A percentile compares a stretch with the other conserved stretches of the same genome.
Evolutionary conservation across 2,888 invertebrate genomes (phyloP).

Genomic region (Eretmocerus hayati): DNA sequence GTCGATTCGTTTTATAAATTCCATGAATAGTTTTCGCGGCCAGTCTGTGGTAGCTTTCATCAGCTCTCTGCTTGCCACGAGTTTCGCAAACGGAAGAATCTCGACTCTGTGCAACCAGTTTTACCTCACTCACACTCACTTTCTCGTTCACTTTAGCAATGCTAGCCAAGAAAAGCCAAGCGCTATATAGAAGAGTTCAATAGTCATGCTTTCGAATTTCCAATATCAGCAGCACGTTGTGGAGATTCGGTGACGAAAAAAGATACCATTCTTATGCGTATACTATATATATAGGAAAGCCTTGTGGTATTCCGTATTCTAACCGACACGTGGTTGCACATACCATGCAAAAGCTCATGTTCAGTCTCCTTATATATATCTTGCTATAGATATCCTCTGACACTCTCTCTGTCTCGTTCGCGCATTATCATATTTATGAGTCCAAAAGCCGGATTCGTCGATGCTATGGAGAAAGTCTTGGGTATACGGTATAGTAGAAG

Average conservation of each 20-base stretch:
- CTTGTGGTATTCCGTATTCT: constrained; percentile 2
- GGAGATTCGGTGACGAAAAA: not conserved
- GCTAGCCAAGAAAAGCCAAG: too few relatives aligned
- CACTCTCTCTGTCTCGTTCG: constrained; percentile 15
- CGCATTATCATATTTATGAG: constrained; percentile 47
- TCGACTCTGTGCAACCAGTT: not conserved
- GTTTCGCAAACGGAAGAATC: not conserved
- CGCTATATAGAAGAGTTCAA: constrained; percentile 4
- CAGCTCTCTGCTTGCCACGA: not conserved
- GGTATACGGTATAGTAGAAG: too few relatives aligned
- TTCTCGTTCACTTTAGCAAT: not conserved
- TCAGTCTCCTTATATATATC: not conserved
- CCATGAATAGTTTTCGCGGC: constrained; percentile 7
- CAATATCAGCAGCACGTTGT: constrained; percentile 30
- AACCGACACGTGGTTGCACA: constrained; percentile 23
- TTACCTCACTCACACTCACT: not conserved
- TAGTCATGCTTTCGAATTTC: constrained; percentile 31
- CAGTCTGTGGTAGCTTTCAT: not conserved
- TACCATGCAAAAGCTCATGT: not conserved
- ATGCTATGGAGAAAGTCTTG: too few relatives aligned
- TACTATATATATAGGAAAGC: too few relatives aligned
- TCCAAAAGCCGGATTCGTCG: constrained; percentile 22
- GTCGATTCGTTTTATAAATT: constrained; percentile 14
- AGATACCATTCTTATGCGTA: too few relatives aligned
- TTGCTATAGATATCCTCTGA: too few relatives aligned